Evolutionary conservation across 2,888 invertebrate species (phyloP).

Genomic region (Sphecodes monilicornis): DNA sequence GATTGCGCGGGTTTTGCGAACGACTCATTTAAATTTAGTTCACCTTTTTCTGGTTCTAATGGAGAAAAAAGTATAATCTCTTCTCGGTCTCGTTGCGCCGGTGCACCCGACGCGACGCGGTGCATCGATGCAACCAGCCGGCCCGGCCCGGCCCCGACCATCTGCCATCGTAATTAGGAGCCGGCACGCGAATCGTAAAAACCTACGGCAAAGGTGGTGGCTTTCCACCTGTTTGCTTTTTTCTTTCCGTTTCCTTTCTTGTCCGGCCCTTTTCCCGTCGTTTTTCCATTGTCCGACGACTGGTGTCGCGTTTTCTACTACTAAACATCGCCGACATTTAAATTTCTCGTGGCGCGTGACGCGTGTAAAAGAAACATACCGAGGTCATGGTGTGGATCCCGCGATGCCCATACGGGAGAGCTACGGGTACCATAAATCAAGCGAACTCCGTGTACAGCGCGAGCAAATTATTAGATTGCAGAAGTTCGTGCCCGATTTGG

Average conservation of each 20-base stretch:
- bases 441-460: not conserved
- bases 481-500: not conserved
- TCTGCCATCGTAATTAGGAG: constrained; percentile 72
- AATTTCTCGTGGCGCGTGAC: constrained; percentile 41
- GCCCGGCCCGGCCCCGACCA: constrained; percentile 46
- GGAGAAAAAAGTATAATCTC: not conserved
- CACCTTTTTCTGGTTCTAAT: not conserved
- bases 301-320: constrained; percentile 13
- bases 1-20: not conserved
- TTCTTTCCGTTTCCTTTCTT: not conserved
- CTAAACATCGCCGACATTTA: constrained; percentile 32
- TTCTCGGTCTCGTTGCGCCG: not conserved
- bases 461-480: not conserved
- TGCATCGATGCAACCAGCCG: constrained; percentile 36
- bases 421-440: not conserved
- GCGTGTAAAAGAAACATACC: constrained; percentile 26
- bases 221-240: constrained; percentile 46
- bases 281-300: constrained; percentile 27
- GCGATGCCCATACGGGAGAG: not conserved
- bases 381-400: not conserved
- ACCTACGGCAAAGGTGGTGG: constrained; percentile 35
- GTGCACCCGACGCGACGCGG: constrained; percentile 14
- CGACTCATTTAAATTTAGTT: constrained; percentile 10
- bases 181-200: constrained; percentile 65
- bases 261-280: constrained; percentile 10